Evolutionary conservation across 2,113 vertebrate species (phyloP), one percentile per base, ranked within the genome.

Genomic region (Cairina moschata): DNA sequence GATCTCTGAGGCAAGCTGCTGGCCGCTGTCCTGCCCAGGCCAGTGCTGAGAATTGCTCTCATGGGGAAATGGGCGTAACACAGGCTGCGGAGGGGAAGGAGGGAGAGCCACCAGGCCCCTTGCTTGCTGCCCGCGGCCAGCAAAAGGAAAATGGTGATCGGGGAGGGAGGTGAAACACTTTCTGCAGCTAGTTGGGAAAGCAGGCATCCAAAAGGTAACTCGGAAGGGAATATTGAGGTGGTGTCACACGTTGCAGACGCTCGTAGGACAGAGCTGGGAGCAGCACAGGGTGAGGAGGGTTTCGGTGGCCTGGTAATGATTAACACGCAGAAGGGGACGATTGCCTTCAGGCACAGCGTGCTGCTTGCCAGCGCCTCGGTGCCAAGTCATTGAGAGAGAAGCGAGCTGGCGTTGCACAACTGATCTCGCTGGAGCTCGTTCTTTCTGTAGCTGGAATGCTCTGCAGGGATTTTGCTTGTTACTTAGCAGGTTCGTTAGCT

Each of bases 221-320:
- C 2, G 0, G 32, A 26, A 26, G 40, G 90, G 77, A 48, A 74
- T 68, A 79, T 46, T 29, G 48, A 25, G 38, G 5, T 76, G 36
- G 59, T 18, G 6, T 34, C 26, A 13, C 0, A 0, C 60, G 46
- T 52, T 54, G 62, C 46, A 66, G 31, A 2, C 0, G 0, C 46
- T 75, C 1, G 0, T 46, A 63, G 54, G 80, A 69, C 29, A 56
- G 65, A 65, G 34, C 40, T 32, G 60, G 29, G 6, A 59, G 2
- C 3, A 31, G 14, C 50, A 8, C 2, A 54, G 42, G 54, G 22
- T 59, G 66, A 75, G 52, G 56, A 86, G n/a, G 17, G 68, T 48
- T 88, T 89, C 73, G 1, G 1, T 8, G 13, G 17, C 3, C 34
- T 84, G 74, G 66, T 79, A 80, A 58, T 50, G 40, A 80, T 86